Evolutionary conservation across 2,797 vertebrate species (phyloP), one percentile per base, ranked within the genome.

Genomic region (Acipenser transmontanus): DNA sequence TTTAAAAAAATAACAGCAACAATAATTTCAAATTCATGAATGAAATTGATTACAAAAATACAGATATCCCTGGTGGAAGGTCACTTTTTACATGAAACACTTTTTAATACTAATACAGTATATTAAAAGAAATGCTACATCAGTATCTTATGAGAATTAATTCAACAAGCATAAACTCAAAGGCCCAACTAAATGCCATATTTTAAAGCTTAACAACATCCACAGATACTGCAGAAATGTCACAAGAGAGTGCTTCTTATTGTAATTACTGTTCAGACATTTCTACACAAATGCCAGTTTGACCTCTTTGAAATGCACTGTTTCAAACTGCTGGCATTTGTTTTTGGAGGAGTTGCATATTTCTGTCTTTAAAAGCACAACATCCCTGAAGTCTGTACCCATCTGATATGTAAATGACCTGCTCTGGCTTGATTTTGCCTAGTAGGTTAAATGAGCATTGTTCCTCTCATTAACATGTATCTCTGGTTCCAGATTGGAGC

Each of bases 371-470:
- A 34, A 34, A 3, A 34, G 34, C 34, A 34, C 34, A 34, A 34
- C 34, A 34, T n/a, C 4, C 54, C 54, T 57, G 6, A 57, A 57
- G 9, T 57, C 54, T 57, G 34, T 34, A 34, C 34, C 34, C 7
- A n/a, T 13, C n/a, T 56, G 34, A 68, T 47, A 63, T 56, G 61
- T 47, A 49, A 57, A 49, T 47, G 51, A 6, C 9, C 49, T 9
- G 8, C 48, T 13, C n/a, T 56, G 17, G 52, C 57, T 63, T 47
- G 47, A 17, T n/a, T 52, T 62, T 64, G 51, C 52, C 51, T 34
- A 50, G 59, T 14, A 50, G 47, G 63, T 61, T 7, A 49, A 65
- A 57, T 50, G 47, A 69, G 50, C 54, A 47, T 6, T 34, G 12
- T 61, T 52, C 48, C 54, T 6, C 59, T 52, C 64, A 57, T 47